A percentile compares a stretch with the other conserved stretches of the same genome.
phyloP scores from a whole-genome alignment of 2,113 vertebrate species.

The Macquaria ambigua region DNA sequence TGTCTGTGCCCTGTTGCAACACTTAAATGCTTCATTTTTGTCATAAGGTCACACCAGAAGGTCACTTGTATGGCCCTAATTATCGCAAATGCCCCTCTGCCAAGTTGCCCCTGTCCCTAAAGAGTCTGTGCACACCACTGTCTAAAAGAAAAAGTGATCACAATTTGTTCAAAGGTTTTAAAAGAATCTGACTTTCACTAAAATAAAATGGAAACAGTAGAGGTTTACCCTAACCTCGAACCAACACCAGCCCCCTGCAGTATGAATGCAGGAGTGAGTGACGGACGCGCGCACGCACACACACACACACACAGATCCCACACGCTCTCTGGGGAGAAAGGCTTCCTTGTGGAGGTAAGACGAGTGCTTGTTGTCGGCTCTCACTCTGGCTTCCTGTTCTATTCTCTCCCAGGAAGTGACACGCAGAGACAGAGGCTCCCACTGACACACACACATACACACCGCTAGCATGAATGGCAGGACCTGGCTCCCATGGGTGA shows the following conservation, averaged over 20 bases:
- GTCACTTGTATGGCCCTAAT: too few species aligned
- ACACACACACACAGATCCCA: conserved; percentile 28
- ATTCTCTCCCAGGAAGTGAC: conserved; percentile 80
- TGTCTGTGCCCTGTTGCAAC: too few species aligned
- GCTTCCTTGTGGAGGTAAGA: conserved; percentile 70
- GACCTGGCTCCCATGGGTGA: conserved; percentile 48
- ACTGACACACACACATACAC: conserved; percentile 39
- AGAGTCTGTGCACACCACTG: background rate
- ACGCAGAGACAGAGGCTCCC: conserved; percentile 40
- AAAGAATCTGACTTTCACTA: background rate
- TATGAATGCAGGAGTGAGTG: conserved; percentile 25
- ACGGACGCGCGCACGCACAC: conserved; percentile 17
- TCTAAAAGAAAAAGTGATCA: background rate
- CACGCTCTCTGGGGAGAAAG: conserved; percentile 55
- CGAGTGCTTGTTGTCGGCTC: conserved; percentile 31
- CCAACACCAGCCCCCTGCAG: conserved; percentile 5
- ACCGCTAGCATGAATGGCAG: conserved; percentile 51
- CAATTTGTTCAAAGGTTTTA: background rate
- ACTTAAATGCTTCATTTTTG: too few species aligned
- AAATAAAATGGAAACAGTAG: conserved; percentile 21
- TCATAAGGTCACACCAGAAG: too few species aligned
- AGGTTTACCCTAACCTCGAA: background rate
- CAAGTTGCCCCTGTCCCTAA: background rate
- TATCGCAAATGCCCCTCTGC: background rate
- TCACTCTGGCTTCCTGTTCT: conserved; percentile 66